phyloP scores from a whole-genome alignment of 2,113 vertebrate genomes.

The Takifugu flavidus region DNA sequence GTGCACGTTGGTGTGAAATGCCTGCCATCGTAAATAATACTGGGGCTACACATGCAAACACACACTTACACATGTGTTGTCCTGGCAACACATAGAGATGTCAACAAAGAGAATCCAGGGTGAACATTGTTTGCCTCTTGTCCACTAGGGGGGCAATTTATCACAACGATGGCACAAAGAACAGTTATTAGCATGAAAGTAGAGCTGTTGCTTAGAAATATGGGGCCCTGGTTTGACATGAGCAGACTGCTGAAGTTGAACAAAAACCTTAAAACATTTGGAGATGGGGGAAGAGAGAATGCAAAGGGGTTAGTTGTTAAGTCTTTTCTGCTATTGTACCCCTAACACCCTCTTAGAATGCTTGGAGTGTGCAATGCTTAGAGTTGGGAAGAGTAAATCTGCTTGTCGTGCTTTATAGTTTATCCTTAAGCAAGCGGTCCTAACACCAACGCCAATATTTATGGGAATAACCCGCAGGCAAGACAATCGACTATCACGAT shows the following conservation, averaged over 20 bases:
- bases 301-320: conserved; percentile 49
- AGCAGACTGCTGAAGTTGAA: conserved; percentile 60
- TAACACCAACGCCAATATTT: conserved; percentile 75
- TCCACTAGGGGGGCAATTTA: conserved; percentile 63
- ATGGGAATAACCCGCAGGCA: conserved; percentile 70
- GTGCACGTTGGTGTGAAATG: conserved; percentile 3
- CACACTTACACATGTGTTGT: conserved; percentile 34
- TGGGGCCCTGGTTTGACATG: conserved; percentile 67
- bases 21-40: conserved; percentile 13
- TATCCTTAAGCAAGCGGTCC: conserved; percentile 71
- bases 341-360: conserved; percentile 24
- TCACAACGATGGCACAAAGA: conserved; percentile 61
- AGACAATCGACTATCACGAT: conserved; percentile 65
- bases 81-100: conserved; percentile 56
- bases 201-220: conserved; percentile 64
- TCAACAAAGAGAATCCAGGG: conserved; percentile 55
- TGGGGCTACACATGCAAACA: conserved; percentile 22
- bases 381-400: conserved; percentile 53
- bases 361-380: conserved; percentile 47
- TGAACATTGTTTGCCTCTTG: conserved; percentile 47
- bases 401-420: conserved; percentile 59
- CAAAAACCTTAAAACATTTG: conserved; percentile 63
- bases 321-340: conserved; percentile 37
- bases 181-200: conserved; percentile 64
- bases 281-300: conserved; percentile 30